Base-by-base conservation (phyloP, 2,888 invertebrate species). In the Onchidella celtica region DNA sequence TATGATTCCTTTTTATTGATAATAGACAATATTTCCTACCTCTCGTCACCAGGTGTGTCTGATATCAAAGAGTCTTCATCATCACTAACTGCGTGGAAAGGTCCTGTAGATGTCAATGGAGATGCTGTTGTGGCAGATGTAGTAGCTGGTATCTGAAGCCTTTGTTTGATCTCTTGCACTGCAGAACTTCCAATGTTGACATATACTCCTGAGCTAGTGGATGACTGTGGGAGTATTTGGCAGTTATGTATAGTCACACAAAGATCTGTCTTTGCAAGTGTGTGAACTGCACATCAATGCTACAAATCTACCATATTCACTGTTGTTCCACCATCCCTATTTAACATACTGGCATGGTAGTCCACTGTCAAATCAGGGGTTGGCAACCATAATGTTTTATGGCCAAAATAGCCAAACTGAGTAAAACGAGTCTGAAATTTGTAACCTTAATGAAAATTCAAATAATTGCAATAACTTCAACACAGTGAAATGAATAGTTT, bases 31-130 rank as follows among this genome's bases (percentile, higher is more conserved):
- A n/a, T n/a, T n/a, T n/a, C n/a, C n/a, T 0, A 81, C 81, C 81
- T 81, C 27, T 81, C 81, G 59, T 81, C 81, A 3, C 81, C 81
- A 14, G 80, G 73, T 27, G 63, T 74, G 9, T 80, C 80, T 59
- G 81, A 75, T 6, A 55, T 27, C 6, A 74, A 14, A 29, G 68
- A 80, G 17, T 75, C 81, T 40, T 74, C 66, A 61, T 81, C 81
- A 17, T 79, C 63, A 6, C 38, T n/a, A 29, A 34, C 59, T 38
- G 34, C 32, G 4, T 40, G 57, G 21, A 69, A 68, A 1, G 27
- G 59, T 3, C 57, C 75, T 32, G 61, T 40, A 9, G 69, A 40
- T 0, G 32, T 6, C n/a, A 40, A 27, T 24, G 47, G 61, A 9
- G 73, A 32, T 27, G 32, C 6, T 57, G 61, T 40, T 11, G 32